A percentile compares a stretch with the other conserved stretches of the same genome.
Evolutionary conservation across 2,888 invertebrate genomes (phyloP).

Genomic region (Eilema caniola): DNA sequence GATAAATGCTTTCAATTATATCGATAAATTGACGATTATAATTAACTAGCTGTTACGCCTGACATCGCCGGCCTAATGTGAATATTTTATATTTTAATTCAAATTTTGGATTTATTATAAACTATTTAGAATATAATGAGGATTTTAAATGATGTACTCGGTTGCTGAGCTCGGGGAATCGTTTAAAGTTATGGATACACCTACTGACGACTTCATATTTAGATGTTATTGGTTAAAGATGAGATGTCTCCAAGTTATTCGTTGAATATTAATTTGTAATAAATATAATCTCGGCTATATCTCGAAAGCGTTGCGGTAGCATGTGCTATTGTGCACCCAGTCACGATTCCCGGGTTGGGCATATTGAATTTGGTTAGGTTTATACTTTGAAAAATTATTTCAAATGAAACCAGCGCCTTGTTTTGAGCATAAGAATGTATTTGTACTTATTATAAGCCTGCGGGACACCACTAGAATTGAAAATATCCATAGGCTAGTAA

Average conservation of each 20-base stretch:
- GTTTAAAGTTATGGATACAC: constrained; percentile 48
- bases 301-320: neutral
- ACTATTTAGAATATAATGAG: constrained; percentile 54
- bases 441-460: too few relatives aligned
- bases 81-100: constrained; percentile 51
- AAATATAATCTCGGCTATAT: neutral
- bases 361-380: too few relatives aligned
- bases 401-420: neutral
- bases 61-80: constrained; percentile 43
- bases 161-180: constrained; percentile 40
- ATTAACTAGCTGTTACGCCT: constrained; percentile 62
- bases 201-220: constrained; percentile 34
- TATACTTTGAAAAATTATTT: neutral
- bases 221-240: constrained; percentile 39
- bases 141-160: constrained; percentile 51
- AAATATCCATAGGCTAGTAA: too few relatives aligned
- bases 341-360: neutral
- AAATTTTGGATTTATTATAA: constrained; percentile 53
- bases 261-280: constrained; percentile 5
- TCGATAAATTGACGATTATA: constrained; percentile 78
- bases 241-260: constrained; percentile 12
- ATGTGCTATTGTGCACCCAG: neutral
- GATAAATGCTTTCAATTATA: constrained; percentile 73
- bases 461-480: too few relatives aligned
- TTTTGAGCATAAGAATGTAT: neutral